These are phyloP conservation scores for Neolamprologus sp. DNA, from an alignment of 2,113 vertebrate species.

Conservation along the genomic window DNA sequence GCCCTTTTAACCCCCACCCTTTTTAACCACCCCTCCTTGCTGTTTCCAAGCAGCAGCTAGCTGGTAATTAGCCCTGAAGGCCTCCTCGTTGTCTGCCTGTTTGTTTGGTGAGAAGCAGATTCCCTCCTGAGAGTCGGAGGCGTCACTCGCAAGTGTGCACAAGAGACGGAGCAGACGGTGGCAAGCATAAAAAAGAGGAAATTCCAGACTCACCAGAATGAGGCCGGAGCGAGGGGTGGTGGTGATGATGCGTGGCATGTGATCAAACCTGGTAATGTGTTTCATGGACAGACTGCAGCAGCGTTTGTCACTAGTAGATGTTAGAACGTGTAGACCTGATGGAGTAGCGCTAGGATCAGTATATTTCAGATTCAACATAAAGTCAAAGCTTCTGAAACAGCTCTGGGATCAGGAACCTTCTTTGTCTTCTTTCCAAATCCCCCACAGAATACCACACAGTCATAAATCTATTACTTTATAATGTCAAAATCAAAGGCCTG, in stretches of 20 bases:
- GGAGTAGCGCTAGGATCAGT: neutral
- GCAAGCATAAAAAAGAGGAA: constrained; percentile 5
- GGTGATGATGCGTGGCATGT: neutral
- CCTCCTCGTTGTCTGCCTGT: constrained; percentile 29
- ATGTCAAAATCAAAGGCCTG: neutral
- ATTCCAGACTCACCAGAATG: constrained; percentile 26
- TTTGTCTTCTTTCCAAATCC: neutral
- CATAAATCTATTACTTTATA: fast-evolving
- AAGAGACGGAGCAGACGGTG: constrained; percentile 5
- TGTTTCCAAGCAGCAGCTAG: constrained; percentile 24
- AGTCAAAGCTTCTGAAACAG: neutral
- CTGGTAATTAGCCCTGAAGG: constrained; percentile 55
- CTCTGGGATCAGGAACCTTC: neutral
- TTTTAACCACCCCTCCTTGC: neutral
- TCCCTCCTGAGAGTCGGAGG: constrained; percentile 27
- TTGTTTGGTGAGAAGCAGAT: constrained; percentile 40
- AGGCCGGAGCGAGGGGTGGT: neutral
- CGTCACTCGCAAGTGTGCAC: neutral
- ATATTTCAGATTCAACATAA: neutral
- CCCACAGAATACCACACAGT: neutral
- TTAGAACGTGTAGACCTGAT: neutral
- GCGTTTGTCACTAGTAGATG: neutral
- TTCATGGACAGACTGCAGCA: neutral
- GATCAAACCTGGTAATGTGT: neutral
- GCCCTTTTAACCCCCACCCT: neutral